phyloP scores from a whole-genome alignment of 1,140 invertebrate genomes.

The Heliconius melpomene region DNA sequence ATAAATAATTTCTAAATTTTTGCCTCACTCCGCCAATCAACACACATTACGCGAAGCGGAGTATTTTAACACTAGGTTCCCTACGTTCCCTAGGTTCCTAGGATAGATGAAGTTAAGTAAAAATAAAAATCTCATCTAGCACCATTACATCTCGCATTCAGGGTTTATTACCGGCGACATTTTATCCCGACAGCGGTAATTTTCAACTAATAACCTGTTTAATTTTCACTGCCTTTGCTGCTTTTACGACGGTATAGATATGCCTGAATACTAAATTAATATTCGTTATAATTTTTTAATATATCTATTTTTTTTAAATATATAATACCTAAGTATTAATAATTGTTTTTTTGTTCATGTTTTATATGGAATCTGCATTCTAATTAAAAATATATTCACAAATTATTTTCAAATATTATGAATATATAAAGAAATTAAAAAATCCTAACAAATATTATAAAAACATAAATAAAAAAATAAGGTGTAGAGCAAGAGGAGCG shows the following conservation, averaged over 20 bases:
- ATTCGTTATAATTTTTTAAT: background rate
- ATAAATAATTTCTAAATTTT: no score
- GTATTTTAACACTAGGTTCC: background rate
- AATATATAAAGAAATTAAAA: no score
- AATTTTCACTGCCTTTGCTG: conserved; percentile 61
- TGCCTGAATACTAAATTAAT: conserved; percentile 16
- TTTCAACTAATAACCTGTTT: conserved; percentile 78
- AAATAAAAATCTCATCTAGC: conserved; percentile 8
- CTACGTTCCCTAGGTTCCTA: background rate
- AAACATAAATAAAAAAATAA: no score
- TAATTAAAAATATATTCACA: no score
- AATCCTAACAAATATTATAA: no score
- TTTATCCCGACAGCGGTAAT: conserved; percentile 66
- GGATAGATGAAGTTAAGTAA: background rate
- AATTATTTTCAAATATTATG: no score
- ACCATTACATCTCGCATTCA: conserved; percentile 15
- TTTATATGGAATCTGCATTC: no score
- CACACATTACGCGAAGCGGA: background rate
- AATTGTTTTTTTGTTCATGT: no score
- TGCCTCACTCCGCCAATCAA: background rate
- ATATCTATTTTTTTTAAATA: no score
- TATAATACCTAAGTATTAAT: no score
- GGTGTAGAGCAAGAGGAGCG: no score
- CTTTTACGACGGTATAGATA: conserved; percentile 23
- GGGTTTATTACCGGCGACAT: conserved; percentile 69